Base-by-base conservation (phyloP, 1,140 invertebrate species). In the Trichogramma pretiosum region DNA sequence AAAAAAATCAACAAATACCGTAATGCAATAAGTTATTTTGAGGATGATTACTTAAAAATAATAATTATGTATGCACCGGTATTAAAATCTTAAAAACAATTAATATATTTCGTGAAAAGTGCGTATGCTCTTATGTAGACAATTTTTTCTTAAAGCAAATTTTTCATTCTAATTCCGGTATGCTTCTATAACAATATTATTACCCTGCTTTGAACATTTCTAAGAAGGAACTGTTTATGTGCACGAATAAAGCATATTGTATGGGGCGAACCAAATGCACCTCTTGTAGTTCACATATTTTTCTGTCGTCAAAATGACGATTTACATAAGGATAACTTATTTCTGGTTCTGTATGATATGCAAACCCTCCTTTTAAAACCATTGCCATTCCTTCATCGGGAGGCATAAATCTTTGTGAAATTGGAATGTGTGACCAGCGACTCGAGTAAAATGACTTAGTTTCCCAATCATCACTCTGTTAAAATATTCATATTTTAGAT, bases 191-290 rank as follows among this genome's bases (percentile, higher is more conserved):
- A n/a, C 5, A 16, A 16, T 34, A 46, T 11, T 3, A 23, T 28
- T 46, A 53, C 47, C 37, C 52, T 10, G 39, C n/a, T 40, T 43
- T 53, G 3, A 42, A 35, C 41, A 53, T 53, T 49, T 53, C 46
- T 5, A 30, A 21, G 24, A 53, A 46, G 0, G 52, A 35, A 33
- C 52, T 46, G 14, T 53, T 49, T 3, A 22, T 40, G 8, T 37
- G 40, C 10, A 40, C 46, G 23, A 46, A 46, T 24, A 48, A 30
- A 1, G 40, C 39, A n/a, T 44, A 34, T 16, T 48, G 30, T 5
- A 37, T 26, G 1, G 46, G 46, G 26, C 16, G 37, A n/a, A 48
- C 18, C 22, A 52, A 35, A 35, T 52, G 43, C 13, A 52, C 50
- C 40, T 52, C 50, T 10, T 45, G 46, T 3, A 52, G 11, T 37